Conservation (phyloP, 1,140 invertebrate genomes). For the Papilio glaucus region DNA sequence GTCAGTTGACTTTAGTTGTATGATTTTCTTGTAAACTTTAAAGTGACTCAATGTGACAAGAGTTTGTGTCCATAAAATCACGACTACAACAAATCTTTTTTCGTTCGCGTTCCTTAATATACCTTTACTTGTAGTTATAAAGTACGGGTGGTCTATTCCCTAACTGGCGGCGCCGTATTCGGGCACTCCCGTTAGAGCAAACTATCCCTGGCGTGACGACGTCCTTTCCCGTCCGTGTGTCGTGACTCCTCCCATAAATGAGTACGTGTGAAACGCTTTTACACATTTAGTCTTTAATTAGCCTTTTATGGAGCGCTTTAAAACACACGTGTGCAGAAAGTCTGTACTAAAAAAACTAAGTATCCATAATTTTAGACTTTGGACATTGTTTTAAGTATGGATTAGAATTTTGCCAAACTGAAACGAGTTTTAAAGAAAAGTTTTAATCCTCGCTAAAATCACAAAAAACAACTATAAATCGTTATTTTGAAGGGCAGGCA, state of each 20-base stretch:
- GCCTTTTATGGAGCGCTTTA: constrained; percentile 27
- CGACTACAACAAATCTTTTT: too few species aligned
- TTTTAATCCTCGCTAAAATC: background rate
- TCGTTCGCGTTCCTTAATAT: background rate
- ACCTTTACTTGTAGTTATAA: background rate
- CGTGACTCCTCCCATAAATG: constrained; percentile 23
- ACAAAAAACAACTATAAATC: too few species aligned
- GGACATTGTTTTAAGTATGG: background rate
- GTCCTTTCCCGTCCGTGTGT: constrained; percentile 31
- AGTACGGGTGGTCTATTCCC: constrained; percentile 19
- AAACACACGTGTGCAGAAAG: constrained; percentile 2
- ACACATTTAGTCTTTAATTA: constrained; percentile 33
- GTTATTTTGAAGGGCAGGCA: too few species aligned
- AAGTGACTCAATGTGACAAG: too few species aligned
- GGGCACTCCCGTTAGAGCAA: constrained; percentile 32
- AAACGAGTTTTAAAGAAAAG: background rate
- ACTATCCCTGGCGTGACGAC: constrained; percentile 31
- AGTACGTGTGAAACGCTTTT: constrained; percentile 20
- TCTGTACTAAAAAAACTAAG: background rate
- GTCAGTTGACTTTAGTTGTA: too few species aligned
- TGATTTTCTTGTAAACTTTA: too few species aligned
- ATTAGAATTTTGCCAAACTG: background rate
- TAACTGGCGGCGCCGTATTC: constrained; percentile 28
- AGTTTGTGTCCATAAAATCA: too few species aligned
- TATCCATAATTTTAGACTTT: background rate